Evolutionary conservation across 2,113 vertebrate genomes (phyloP).

Genomic region (Thinocorus orbignyianus): DNA sequence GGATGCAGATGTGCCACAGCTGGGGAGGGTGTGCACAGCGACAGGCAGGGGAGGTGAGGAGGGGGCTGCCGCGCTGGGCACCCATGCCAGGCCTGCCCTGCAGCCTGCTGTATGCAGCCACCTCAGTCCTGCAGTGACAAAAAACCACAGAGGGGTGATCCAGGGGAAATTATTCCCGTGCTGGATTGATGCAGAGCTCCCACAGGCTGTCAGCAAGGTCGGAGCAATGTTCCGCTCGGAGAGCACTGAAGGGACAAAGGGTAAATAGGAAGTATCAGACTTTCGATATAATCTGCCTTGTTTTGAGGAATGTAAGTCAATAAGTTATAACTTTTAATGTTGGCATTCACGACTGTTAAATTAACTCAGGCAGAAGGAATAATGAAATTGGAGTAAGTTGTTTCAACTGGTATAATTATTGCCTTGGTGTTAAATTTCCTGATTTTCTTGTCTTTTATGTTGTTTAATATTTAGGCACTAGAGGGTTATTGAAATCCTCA

Average conservation of each 20-base stretch:
- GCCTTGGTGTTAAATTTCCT: neutral
- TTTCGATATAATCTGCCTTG: neutral
- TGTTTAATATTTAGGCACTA: constrained; percentile 22
- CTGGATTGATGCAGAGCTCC: neutral
- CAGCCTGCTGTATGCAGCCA: rapidly evolving
- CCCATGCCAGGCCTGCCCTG: neutral
- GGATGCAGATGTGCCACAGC: neutral
- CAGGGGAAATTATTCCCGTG: neutral
- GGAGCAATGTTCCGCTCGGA: neutral
- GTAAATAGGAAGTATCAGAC: neutral
- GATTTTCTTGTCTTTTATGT: constrained; percentile 23
- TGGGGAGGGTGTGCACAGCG: neutral
- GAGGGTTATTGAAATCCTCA: constrained; percentile 8
- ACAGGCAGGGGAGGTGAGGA: rapidly evolving
- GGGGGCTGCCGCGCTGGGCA: neutral
- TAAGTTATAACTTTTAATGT: neutral
- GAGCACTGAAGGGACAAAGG: neutral
- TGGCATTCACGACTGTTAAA: neutral
- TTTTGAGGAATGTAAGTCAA: neutral
- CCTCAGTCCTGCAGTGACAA: neutral
- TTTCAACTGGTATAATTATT: constrained; percentile 28
- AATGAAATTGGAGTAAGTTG: neutral
- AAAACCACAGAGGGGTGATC: neutral
- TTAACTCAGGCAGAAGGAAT: neutral
- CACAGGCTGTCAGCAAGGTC: neutral